A percentile compares a stretch with the other conserved stretches of the same genome.
phyloP scores from a whole-genome alignment of 2,888 invertebrate genomes.

The Drosophila prolongata region DNA sequence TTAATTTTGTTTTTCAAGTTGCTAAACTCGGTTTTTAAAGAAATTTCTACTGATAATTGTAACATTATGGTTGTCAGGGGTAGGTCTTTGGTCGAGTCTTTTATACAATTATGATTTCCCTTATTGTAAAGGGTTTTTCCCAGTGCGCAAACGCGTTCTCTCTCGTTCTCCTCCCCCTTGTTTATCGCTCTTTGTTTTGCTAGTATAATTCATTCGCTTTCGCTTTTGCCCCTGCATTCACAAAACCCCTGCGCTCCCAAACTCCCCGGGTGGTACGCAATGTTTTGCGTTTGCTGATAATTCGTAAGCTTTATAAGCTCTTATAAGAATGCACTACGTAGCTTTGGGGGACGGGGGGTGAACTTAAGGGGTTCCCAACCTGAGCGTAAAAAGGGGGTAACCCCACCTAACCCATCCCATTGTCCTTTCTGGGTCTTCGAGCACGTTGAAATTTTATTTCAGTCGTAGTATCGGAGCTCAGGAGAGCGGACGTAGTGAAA shows the following conservation, averaged over 20 bases:
- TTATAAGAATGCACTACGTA: slow-evolving; percentile 27
- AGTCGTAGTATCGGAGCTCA: slow-evolving; percentile 47
- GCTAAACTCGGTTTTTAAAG: no score
- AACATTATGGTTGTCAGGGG: background rate
- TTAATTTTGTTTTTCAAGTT: no score
- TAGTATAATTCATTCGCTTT: slow-evolving; percentile 37
- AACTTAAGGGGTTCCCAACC: slow-evolving; percentile 11
- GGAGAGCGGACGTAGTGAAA: slow-evolving; percentile 31
- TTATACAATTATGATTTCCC: no score
- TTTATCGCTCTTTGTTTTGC: slow-evolving; percentile 46
- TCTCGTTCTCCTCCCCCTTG: background rate
- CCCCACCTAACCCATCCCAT: slow-evolving; percentile 6
- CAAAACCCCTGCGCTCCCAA: background rate
- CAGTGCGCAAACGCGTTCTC: slow-evolving; percentile 26
- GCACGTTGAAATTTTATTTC: slow-evolving; percentile 30
- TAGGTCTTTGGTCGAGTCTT: slow-evolving; percentile 1
- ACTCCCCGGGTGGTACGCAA: slow-evolving; percentile 7
- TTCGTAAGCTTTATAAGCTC: slow-evolving; percentile 36
- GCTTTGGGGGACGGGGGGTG: slow-evolving; percentile 19
- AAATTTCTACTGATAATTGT: no score
- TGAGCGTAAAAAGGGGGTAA: slow-evolving; percentile 8
- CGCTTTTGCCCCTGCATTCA: slow-evolving; percentile 21
- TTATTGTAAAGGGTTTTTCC: background rate
- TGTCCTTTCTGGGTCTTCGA: slow-evolving; percentile 30
- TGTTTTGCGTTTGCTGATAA: slow-evolving; percentile 26